These are phyloP conservation scores for Scaeva pyrastri DNA, from an alignment of 2,888 invertebrate genomes.

Conservation along the genomic window DNA sequence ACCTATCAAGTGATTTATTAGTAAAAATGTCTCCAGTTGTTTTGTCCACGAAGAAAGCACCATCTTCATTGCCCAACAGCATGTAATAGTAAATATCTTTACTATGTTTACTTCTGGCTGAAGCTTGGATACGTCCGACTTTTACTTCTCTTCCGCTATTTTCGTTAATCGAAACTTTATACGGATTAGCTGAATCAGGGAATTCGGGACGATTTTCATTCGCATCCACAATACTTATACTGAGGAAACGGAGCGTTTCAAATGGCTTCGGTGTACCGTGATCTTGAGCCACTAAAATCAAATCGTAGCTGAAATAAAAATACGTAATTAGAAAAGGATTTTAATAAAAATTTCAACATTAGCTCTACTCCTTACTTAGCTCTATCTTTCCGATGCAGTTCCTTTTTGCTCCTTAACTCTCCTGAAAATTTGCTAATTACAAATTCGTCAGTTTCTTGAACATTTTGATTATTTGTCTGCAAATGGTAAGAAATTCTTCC, in stretches of 20 bases:
- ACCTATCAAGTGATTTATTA: conserved; percentile 91
- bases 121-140: conserved; percentile 85
- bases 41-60: conserved; percentile 91
- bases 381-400: conserved; percentile 90
- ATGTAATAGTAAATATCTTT: conserved; percentile 94
- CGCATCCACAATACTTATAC: conserved; percentile 90
- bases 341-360: background rate
- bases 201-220: conserved; percentile 93
- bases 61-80: conserved; percentile 90
- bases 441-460: conserved; percentile 93
- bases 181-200: conserved; percentile 86
- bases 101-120: conserved; percentile 90
- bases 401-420: conserved; percentile 91
- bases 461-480: conserved; percentile 88
- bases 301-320: conserved; percentile 84
- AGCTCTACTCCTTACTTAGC: conserved; percentile 83
- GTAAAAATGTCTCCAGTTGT: conserved; percentile 92
- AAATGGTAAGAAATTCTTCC: conserved; percentile 93
- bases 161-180: conserved; percentile 89
- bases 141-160: conserved; percentile 87
- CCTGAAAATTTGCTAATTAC: conserved; percentile 91
- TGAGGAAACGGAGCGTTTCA: conserved; percentile 90
- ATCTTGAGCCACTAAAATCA: conserved; percentile 92
- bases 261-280: conserved; percentile 92
- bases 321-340: background rate